phyloP scores from a whole-genome alignment of 2,113 vertebrate species.

The Calcarius ornatus region DNA sequence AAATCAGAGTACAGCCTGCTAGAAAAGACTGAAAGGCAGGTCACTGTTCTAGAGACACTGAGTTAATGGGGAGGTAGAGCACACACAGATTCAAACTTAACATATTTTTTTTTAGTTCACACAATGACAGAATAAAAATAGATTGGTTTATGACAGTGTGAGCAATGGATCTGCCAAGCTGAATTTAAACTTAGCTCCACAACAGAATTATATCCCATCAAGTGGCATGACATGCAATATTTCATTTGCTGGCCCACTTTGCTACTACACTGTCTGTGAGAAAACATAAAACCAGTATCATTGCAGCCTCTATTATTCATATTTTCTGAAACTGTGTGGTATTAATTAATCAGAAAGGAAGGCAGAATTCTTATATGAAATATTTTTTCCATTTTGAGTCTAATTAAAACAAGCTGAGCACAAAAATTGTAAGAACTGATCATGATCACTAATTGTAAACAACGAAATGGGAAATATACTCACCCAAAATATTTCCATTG shows the following conservation, averaged over 20 bases:
- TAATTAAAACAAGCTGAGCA: constrained; percentile 58
- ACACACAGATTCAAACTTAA: constrained; percentile 29
- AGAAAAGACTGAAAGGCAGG: constrained; percentile 23
- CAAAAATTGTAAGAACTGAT: neutral
- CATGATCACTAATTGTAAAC: neutral
- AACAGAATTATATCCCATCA: constrained; percentile 40
- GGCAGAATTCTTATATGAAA: constrained; percentile 37
- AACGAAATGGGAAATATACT: neutral
- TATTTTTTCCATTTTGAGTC: constrained; percentile 10
- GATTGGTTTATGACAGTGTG: constrained; percentile 31
- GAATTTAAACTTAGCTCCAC: constrained; percentile 34
- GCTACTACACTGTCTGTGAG: constrained; percentile 30
- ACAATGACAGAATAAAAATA: constrained; percentile 21
- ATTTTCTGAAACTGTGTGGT: constrained; percentile 5
- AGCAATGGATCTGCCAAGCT: constrained; percentile 1
- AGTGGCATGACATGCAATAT: constrained; percentile 28
- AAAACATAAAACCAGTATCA: constrained; percentile 54
- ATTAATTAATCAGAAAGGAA: constrained; percentile 51
- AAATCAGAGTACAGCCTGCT: neutral
- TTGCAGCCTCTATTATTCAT: constrained; percentile 31
- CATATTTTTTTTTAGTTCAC: constrained; percentile 31
- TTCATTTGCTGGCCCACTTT: constrained; percentile 62
- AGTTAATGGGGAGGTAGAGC: constrained; percentile 10
- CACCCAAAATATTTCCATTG: neutral
- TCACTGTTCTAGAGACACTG: constrained; percentile 19